A percentile compares a stretch with the other conserved stretches of the same genome.
Conservation (phyloP, 2,888 invertebrate genomes). For the Perizoma flavofasciatum region DNA sequence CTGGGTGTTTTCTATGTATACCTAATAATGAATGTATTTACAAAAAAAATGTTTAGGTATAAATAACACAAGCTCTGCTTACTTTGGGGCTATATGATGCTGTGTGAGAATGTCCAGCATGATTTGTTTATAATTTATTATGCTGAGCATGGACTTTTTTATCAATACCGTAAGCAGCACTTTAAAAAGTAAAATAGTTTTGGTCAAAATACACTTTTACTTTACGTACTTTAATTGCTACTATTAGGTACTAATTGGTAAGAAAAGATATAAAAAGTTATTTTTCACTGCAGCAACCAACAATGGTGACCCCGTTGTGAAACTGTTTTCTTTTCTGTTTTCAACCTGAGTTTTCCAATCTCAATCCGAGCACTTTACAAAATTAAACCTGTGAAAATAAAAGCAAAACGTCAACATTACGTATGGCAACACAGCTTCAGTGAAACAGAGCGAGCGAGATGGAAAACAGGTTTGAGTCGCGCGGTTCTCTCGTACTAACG, state of each 20-base stretch:
- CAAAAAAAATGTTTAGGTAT: too few species aligned
- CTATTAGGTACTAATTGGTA: not conserved
- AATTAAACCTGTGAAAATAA: slow-evolving; percentile 25
- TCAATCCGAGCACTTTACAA: not conserved
- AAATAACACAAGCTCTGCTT: too few species aligned
- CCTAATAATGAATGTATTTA: too few species aligned
- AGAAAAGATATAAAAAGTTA: not conserved
- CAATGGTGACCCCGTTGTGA: not conserved
- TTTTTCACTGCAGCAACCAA: not conserved
- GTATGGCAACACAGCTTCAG: slow-evolving; percentile 56
- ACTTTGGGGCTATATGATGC: too few species aligned
- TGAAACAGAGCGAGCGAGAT: slow-evolving; percentile 69
- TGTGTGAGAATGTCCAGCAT: too few species aligned
- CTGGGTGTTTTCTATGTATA: too few species aligned
- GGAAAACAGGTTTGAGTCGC: slow-evolving; percentile 67
- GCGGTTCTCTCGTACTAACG: slow-evolving; percentile 48
- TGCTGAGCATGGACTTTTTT: too few species aligned
- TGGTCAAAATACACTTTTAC: too few species aligned
- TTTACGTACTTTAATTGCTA: too few species aligned
- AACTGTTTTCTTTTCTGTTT: not conserved
- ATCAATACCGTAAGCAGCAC: too few species aligned
- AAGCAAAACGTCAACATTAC: slow-evolving; percentile 8
- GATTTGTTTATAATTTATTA: too few species aligned
- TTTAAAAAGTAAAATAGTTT: too few species aligned
- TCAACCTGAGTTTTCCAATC: not conserved